phyloP scores from a whole-genome alignment of 2,888 invertebrate species.

The Willowsia nigromaculata region DNA sequence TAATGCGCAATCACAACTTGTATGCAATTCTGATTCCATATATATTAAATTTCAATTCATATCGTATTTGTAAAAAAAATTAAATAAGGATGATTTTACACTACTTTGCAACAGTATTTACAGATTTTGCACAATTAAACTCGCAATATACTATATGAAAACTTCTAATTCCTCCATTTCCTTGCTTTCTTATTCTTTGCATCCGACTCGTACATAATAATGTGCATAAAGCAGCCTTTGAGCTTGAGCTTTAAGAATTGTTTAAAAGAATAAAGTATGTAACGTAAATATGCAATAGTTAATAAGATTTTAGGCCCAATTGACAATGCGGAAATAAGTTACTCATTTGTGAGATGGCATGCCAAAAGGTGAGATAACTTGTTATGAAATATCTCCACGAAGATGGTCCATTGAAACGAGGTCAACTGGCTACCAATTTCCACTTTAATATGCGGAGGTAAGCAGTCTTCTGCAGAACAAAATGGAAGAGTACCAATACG shows the following conservation, averaged over 20 bases:
- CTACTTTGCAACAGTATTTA: too few relatives aligned
- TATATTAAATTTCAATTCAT: too few relatives aligned
- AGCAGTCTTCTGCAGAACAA: background rate
- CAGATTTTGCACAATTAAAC: too few relatives aligned
- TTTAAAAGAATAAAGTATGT: background rate
- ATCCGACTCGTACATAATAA: too few relatives aligned
- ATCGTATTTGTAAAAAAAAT: too few relatives aligned
- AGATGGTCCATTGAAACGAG: constrained; percentile 38
- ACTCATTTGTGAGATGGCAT: background rate
- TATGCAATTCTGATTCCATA: too few relatives aligned
- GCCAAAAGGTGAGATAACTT: constrained; percentile 37
- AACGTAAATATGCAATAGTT: background rate
- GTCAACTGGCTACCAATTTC: constrained; percentile 20
- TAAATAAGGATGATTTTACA: too few relatives aligned
- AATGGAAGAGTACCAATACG: background rate
- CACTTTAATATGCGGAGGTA: background rate
- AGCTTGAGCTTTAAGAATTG: background rate
- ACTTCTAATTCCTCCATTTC: too few relatives aligned
- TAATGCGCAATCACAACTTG: too few relatives aligned
- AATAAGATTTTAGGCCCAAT: background rate
- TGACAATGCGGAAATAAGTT: background rate
- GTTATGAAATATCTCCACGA: constrained; percentile 41
- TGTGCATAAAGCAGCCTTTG: too few relatives aligned
- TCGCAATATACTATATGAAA: too few relatives aligned
- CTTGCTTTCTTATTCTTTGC: too few relatives aligned